Conservation (phyloP, 2,888 invertebrate species). For the Synanthedon myopaeformis region DNA sequence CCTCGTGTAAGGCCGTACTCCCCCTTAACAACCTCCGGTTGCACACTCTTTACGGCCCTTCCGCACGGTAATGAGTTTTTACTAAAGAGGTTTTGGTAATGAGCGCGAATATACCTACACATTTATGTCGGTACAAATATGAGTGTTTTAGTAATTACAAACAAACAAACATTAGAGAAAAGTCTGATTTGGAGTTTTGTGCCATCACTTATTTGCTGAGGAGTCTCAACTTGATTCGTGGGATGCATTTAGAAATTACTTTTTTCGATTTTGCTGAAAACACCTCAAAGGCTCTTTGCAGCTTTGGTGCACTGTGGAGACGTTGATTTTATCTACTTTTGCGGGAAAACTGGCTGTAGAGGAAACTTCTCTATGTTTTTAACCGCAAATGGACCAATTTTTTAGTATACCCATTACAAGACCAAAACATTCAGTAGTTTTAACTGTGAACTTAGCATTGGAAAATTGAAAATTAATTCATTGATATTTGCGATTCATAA, state of each 20-base stretch:
- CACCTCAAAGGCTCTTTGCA: not conserved
- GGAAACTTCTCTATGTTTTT: too few species aligned
- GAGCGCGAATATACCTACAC: too few species aligned
- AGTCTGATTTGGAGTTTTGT: not conserved
- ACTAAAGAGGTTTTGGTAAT: constrained; percentile 9
- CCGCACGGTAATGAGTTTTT: constrained; percentile 6
- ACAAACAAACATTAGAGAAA: not conserved
- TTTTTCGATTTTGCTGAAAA: not conserved
- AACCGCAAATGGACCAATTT: too few species aligned
- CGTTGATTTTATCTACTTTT: not conserved
- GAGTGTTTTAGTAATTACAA: too few species aligned
- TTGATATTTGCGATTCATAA: too few species aligned
- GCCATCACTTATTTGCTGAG: not conserved
- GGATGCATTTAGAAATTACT: not conserved
- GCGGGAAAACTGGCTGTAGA: not conserved
- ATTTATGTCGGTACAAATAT: too few species aligned
- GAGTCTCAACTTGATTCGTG: not conserved
- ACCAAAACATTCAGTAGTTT: too few species aligned
- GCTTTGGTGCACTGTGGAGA: not conserved
- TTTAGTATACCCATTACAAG: too few species aligned
- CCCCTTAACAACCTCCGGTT: not conserved
- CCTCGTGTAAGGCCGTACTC: not conserved
- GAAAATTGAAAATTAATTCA: too few species aligned
- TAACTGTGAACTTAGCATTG: too few species aligned
- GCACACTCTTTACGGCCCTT: not conserved